phyloP scores from a whole-genome alignment of 2,113 vertebrate genomes.

The Daboia siamensis region DNA sequence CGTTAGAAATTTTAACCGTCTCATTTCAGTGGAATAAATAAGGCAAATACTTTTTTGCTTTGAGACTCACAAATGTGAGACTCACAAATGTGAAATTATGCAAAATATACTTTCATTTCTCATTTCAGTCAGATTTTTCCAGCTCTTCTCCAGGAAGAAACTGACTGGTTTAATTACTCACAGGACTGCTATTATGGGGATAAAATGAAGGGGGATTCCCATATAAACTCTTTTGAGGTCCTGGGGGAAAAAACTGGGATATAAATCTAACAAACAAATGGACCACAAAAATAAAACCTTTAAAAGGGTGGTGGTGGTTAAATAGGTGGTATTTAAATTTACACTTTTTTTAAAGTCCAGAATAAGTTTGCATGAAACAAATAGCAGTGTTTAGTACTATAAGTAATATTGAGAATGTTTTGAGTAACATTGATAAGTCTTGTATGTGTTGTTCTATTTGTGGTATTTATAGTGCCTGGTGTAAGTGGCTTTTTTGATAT shows the following conservation, averaged over 20 bases:
- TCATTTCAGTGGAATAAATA: neutral
- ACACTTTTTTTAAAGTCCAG: neutral
- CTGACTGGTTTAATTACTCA: neutral
- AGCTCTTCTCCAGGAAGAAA: neutral
- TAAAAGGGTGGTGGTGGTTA: neutral
- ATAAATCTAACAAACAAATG: neutral
- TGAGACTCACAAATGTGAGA: no score
- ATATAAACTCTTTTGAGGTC: neutral
- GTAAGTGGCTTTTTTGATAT: no score
- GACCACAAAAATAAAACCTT: neutral
- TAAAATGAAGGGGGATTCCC: neutral
- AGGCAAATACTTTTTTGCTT: neutral
- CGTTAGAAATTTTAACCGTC: neutral
- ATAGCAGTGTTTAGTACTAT: neutral
- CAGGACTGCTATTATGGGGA: neutral
- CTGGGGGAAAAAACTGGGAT: neutral
- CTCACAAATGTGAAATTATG: neutral
- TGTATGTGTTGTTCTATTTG: no score
- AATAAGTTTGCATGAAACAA: neutral
- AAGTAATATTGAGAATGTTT: neutral
- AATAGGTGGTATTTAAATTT: neutral
- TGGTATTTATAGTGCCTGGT: no score
- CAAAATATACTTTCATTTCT: neutral
- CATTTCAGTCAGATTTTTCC: neutral
- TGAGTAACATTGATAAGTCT: neutral